phyloP scores from a whole-genome alignment of 2,888 invertebrate genomes.

The Artemia sinica region DNA sequence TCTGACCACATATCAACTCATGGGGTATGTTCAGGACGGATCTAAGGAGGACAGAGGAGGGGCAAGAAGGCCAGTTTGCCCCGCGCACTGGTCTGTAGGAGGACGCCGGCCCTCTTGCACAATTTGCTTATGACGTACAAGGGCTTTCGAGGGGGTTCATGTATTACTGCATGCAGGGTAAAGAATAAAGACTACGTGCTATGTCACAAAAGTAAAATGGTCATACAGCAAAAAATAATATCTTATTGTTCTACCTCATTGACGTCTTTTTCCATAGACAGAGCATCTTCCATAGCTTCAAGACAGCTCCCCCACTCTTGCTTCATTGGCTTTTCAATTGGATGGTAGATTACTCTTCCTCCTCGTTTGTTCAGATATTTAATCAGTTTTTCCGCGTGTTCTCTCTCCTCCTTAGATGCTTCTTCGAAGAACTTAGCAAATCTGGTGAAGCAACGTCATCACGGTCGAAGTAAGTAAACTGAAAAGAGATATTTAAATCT shows the following conservation, averaged over 20 bases:
- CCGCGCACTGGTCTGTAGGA: too few relatives aligned
- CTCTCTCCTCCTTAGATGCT: conserved; percentile 56
- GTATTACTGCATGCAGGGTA: too few relatives aligned
- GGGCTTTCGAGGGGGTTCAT: too few relatives aligned
- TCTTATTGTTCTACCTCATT: conserved; percentile 35
- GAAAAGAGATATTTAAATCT: conserved; percentile 20
- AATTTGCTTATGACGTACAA: too few relatives aligned
- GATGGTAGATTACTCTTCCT: conserved; percentile 47
- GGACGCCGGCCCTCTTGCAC: too few relatives aligned
- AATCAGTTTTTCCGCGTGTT: conserved; percentile 57
- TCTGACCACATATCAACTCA: too few relatives aligned
- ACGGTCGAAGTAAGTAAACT: conserved; percentile 62
- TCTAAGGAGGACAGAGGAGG: too few relatives aligned
- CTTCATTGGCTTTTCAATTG: conserved; percentile 43
- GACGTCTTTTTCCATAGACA: conserved; percentile 56
- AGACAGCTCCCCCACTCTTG: conserved; percentile 49
- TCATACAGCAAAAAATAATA: too few relatives aligned
- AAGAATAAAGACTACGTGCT: too few relatives aligned
- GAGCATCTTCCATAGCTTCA: conserved; percentile 52
- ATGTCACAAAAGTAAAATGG: too few relatives aligned
- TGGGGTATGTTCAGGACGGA: too few relatives aligned
- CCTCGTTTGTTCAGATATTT: conserved; percentile 57
- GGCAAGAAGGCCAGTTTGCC: too few relatives aligned
- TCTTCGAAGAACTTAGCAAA: conserved; percentile 52
- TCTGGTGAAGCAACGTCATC: conserved; percentile 55